Conservation (phyloP, 2,888 invertebrate species). For the Ypsolopha sequella region DNA sequence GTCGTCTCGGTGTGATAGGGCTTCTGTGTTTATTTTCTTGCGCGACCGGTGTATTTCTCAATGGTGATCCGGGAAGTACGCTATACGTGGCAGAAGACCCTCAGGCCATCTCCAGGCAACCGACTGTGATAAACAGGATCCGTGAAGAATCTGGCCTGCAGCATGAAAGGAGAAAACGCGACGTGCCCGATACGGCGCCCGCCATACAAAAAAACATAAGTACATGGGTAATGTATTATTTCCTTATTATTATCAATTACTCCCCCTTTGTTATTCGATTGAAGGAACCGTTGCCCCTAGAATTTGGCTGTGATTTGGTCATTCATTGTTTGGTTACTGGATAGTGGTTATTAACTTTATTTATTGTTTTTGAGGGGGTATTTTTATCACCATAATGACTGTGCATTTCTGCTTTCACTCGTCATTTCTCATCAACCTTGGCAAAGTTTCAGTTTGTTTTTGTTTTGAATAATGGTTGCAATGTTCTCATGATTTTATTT, state of each 20-base stretch:
- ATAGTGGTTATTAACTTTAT: conserved; percentile 10
- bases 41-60: conserved; percentile 26
- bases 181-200: conserved; percentile 32
- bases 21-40: conserved; percentile 37
- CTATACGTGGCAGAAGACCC: conserved; percentile 48
- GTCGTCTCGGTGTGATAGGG: conserved; percentile 34
- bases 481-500: no score
- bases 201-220: conserved; percentile 47
- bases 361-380: background rate
- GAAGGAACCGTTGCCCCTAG: conserved; percentile 17
- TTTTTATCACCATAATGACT: conserved; percentile 1
- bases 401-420: background rate
- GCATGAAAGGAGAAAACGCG: conserved; percentile 40
- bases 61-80: conserved; percentile 35
- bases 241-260: conserved; percentile 35
- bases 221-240: conserved; percentile 56
- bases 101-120: conserved; percentile 15
- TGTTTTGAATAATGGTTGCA: no score
- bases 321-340: conserved; percentile 14
- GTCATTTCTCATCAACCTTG: no score
- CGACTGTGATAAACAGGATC: background rate
- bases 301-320: conserved; percentile 20
- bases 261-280: conserved; percentile 33
- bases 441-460: no score
- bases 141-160: background rate